Evolutionary conservation across 1,140 invertebrate species (phyloP), one percentile per base, ranked within the genome.

Genomic region (Centruroides sculpturatus): DNA sequence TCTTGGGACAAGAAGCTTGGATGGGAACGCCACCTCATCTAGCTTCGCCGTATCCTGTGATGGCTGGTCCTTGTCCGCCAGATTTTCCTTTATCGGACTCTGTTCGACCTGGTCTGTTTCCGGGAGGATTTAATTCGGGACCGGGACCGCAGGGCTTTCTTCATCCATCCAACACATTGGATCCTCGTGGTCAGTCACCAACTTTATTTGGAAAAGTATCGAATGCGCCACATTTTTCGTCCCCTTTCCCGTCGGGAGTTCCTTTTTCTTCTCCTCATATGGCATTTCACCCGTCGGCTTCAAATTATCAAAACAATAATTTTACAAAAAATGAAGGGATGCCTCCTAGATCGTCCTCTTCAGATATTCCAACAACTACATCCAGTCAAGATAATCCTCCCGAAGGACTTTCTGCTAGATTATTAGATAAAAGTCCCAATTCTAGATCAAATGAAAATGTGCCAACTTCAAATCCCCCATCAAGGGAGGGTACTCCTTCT

Each of bases 391-490:
- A 60, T 56, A 62, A 59, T 23, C 53, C 61, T 51, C 54, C 61
- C 48, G 65, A 66, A 55, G 65, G 65, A 49, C 55, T 66, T 5
- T 54, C 65, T 48, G 62, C 65, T 35, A 56, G 65, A 11, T 48
- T 66, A 13, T 52, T 66, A 56, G 55, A 65, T 51, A 61, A 59
- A 56, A 62, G 59, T 60, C 59, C 64, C 13, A 61, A 9, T n/a
- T 55, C 48, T 55, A 56, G 58, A 13, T 59, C 41, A 34, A 6
- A 12, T 12, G 53, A 57, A 12, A 57, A 46, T n/a, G 59, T 53
- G 34, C 62, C 65, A 50, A 53, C 62, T 41, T 57, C 57, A 23
- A 59, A 54, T 48, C 59, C 59, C 8, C 64, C 64, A 8, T 63
- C 64, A 23, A 55, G 61, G 23, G 61, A 66, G 56, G 64, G 61